These are phyloP conservation scores for Neotragus pygmaeus DNA, from an alignment of 2,113 vertebrate species.

Conservation along the genomic window DNA sequence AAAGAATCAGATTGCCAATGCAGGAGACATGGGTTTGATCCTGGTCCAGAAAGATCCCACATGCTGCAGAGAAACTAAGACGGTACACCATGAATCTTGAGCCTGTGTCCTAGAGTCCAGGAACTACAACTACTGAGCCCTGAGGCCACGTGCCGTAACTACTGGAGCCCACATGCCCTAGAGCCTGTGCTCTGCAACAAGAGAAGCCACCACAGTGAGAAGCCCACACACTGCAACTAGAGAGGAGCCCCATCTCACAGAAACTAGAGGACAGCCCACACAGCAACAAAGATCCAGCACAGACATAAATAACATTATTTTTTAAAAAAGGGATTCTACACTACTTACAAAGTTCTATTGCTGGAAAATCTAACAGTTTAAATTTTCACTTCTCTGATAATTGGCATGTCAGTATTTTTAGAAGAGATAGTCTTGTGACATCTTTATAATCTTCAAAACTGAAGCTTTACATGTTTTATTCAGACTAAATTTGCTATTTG, in stretches of 20 bases:
- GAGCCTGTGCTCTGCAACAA: neutral
- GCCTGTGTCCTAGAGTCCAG: neutral
- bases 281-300: neutral
- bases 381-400: neutral
- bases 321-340: no score
- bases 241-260: neutral
- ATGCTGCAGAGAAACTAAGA: neutral
- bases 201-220: neutral
- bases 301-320: neutral
- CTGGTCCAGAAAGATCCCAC: neutral
- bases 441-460: neutral
- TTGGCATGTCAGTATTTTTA: neutral
- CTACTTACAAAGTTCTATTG: neutral
- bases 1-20: neutral
- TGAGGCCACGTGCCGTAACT: neutral
- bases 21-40: neutral
- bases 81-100: neutral
- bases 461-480: constrained; percentile 1
- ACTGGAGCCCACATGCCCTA: neutral
- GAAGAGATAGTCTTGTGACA: neutral
- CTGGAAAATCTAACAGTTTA: neutral
- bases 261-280: neutral
- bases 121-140: neutral
- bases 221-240: neutral
- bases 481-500: neutral